phyloP scores from a whole-genome alignment of 2,888 invertebrate genomes.

The Boloria euphrosyne region DNA sequence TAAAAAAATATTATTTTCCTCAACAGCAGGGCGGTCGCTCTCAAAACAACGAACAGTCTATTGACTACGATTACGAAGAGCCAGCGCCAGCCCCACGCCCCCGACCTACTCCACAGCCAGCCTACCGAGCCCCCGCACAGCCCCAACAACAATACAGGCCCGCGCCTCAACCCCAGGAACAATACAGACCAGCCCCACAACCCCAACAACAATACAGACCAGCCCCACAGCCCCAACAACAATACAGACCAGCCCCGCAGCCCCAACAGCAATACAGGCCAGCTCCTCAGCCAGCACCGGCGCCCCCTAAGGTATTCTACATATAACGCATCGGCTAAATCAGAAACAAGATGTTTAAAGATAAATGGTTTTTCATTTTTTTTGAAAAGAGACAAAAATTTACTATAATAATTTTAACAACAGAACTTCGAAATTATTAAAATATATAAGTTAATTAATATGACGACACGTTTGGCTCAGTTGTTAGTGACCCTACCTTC shows the following conservation, averaged over 20 bases:
- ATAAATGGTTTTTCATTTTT: too few relatives aligned
- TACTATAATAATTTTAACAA: too few relatives aligned
- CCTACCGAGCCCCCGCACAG: slow-evolving; percentile 42
- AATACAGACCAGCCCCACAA: slow-evolving; percentile 49
- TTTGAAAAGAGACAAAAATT: too few relatives aligned
- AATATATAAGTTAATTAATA: too few relatives aligned
- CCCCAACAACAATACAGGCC: slow-evolving; percentile 45
- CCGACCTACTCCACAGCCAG: slow-evolving; percentile 43
- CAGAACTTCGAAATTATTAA: too few relatives aligned
- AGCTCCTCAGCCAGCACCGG: slow-evolving; percentile 54
- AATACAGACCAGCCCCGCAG: slow-evolving; percentile 43
- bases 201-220: slow-evolving; percentile 49
- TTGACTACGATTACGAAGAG: slow-evolving; percentile 71
- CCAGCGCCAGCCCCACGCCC: slow-evolving; percentile 56
- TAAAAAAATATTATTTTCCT: neutral
- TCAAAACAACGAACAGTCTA: slow-evolving; percentile 57
- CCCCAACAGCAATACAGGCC: slow-evolving; percentile 47
- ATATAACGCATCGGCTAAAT: neutral
- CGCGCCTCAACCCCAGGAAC: slow-evolving; percentile 43
- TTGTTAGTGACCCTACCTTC: too few relatives aligned
- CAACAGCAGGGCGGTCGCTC: slow-evolving; percentile 54
- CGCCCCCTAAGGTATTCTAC: slow-evolving; percentile 63
- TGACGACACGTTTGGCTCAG: too few relatives aligned
- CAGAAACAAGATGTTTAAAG: too few relatives aligned
- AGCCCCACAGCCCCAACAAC: slow-evolving; percentile 42